Base-by-base conservation (phyloP, 1,140 invertebrate genomes). In the Carcinoscorpius rotundicauda region DNA sequence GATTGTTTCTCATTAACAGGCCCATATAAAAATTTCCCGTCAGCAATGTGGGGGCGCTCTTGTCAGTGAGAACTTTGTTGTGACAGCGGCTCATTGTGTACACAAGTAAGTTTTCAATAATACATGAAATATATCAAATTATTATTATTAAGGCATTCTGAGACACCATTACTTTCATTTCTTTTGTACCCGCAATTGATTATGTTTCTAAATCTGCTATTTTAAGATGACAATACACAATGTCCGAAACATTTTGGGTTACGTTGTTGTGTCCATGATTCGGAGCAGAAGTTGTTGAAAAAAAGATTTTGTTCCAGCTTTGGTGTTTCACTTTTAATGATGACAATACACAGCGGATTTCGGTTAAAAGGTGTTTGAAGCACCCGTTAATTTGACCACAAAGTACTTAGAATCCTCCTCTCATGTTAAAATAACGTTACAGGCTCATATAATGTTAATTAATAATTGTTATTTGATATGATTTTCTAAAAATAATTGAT, bases 1-100 rank as follows among this genome's bases (percentile, higher is more conserved):
- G 0, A 29, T 10, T 56, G 63, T n/a, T 57, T 65, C 65, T 68
- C 55, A 6, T 51, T 51, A 62, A 51, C 53, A 91, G 75, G 87
- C 87, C 1, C 88, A 90, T 71, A 87, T 91, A 64, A 82, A 88
- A 73, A 89, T 91, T 66, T 82, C 84, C 0, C 84, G 87, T 68
- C 89, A 85, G 73, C 88, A 91, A 74, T 83, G 81, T 63, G 81
- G 81, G 0, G 82, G 81, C 3, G 80, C 79, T 61, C 76, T 82
- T 55, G 76, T 82, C 51, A 78, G 79, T 64, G 76, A 78, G 63
- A 75, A 78, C 52, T 80, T 75, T 68, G 75, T 83, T 6, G 70
- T 82, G 0, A 82, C 81, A 3, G 82, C 82, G 6, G 81, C 77
- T 3, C 81, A 82, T 70, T 82, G 81, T 62, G 72, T 73, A 52